phyloP scores from a whole-genome alignment of 2,888 invertebrate species.

The Sarcophaga rosellei region DNA sequence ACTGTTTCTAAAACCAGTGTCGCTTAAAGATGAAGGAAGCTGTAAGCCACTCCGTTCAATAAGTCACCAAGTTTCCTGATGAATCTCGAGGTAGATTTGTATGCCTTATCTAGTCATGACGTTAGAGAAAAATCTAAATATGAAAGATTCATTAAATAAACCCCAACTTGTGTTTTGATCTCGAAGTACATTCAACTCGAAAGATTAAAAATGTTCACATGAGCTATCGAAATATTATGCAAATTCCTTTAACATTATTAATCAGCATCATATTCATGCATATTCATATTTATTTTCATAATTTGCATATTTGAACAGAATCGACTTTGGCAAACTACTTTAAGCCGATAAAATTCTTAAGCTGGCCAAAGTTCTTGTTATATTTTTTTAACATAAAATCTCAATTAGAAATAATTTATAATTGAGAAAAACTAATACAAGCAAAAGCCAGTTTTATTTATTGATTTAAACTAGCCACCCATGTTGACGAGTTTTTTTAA shows the following conservation, averaged over 20 bases:
- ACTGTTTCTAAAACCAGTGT: too few relatives aligned
- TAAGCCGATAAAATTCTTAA: too few relatives aligned
- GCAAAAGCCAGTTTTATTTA: neutral
- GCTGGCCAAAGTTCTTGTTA: too few relatives aligned
- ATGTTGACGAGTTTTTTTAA: conserved; percentile 28
- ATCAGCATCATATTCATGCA: neutral
- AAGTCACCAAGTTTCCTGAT: too few relatives aligned
- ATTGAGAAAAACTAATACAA: neutral
- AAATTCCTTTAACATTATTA: neutral
- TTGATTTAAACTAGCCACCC: conserved; percentile 44
- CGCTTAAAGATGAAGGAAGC: too few relatives aligned
- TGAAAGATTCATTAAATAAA: too few relatives aligned
- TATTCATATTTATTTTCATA: neutral
- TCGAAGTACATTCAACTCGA: neutral
- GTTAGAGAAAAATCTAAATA: too few relatives aligned
- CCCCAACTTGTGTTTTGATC: too few relatives aligned
- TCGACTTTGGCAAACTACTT: neutral
- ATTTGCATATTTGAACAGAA: neutral
- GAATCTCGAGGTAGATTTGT: too few relatives aligned
- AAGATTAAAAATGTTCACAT: neutral
- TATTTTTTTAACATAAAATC: conserved; percentile 43
- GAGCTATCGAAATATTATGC: neutral
- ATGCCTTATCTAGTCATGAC: too few relatives aligned
- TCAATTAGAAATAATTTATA: conserved; percentile 35
- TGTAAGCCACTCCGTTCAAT: too few relatives aligned